A percentile compares a stretch with the other conserved stretches of the same genome.
These are phyloP conservation scores for Neodon shergylaensis DNA, from an alignment of 2,113 vertebrate species.

Conservation along the genomic window DNA sequence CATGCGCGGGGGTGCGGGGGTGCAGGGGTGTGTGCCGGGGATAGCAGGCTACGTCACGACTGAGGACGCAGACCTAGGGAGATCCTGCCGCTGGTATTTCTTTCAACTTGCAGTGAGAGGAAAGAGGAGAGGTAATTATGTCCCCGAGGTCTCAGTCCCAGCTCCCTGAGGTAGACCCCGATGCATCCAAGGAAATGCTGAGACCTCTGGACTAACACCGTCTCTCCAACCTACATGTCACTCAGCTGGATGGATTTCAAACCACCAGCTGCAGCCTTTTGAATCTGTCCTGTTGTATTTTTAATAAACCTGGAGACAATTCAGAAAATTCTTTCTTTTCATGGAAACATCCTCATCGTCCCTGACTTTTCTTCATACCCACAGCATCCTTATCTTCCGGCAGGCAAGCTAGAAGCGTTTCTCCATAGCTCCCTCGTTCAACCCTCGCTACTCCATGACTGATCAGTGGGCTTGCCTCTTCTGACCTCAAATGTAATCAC, in stretches of 20 bases:
- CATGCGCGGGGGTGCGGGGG: too few relatives aligned
- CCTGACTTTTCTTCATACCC: background rate
- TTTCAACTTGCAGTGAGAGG: background rate
- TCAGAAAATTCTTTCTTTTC: background rate
- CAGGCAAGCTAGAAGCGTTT: background rate
- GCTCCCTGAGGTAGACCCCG: background rate
- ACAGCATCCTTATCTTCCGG: background rate
- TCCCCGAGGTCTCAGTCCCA: background rate
- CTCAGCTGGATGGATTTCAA: background rate
- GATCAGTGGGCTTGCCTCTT: background rate
- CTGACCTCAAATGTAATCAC: background rate
- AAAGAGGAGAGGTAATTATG: background rate
- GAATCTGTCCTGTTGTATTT: background rate
- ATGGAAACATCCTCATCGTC: background rate
- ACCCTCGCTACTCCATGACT: background rate
- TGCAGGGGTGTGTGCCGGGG: too few relatives aligned
- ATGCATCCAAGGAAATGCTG: too few relatives aligned
- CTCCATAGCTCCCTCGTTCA: background rate
- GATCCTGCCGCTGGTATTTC: too few relatives aligned
- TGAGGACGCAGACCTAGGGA: background rate
- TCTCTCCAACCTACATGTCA: background rate
- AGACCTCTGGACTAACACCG: too few relatives aligned
- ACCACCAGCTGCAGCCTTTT: background rate
- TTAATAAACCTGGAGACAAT: background rate
- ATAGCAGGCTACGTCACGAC: background rate